Evolutionary conservation across 2,888 invertebrate species (phyloP), one percentile per base, ranked within the genome.

Genomic region (Opisthograptis luteolata): DNA sequence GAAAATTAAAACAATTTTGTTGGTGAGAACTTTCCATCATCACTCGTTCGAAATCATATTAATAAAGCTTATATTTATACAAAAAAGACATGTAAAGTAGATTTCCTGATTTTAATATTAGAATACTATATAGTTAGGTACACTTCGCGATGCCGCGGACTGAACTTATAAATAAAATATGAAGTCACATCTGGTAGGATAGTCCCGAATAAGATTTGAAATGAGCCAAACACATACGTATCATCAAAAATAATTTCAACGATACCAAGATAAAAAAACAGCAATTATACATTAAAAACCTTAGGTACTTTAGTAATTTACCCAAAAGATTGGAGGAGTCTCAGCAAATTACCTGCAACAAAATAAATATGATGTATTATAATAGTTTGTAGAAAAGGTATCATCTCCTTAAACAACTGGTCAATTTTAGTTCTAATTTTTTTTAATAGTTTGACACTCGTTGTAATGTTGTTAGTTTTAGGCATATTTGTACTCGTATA

Each of bases 311-410:
- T n/a, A n/a, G n/a, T n/a, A n/a, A n/a, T n/a, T n/a, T n/a, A n/a
- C n/a, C n/a, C n/a, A n/a, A n/a, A n/a, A n/a, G n/a, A n/a, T n/a
- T n/a, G n/a, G n/a, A n/a, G n/a, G n/a, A n/a, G n/a, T 9, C n/a
- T 31, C 25, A 10, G 24, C 19, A 2, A 27, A 17, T 56, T 62
- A 63, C 62, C 62, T 63, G 62, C 1, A 61, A 61, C 47, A 61
- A 58, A 46, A 47, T 41, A 39, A 40, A 35, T 24, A 49, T 10
- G 14, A 27, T 28, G 28, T 37, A 5, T 3, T 13, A 27, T 27
- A 27, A 27, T 27, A 27, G 7, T n/a, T 7, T 24, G 10, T 28
- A 12, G 6, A 28, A n/a, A n/a, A n/a, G n/a, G n/a, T n/a, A n/a
- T n/a, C n/a, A n/a, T n/a, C n/a, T n/a, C n/a, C n/a, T n/a, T n/a